Evolutionary conservation across 2,888 invertebrate genomes (phyloP).

Genomic region (Xanthostigma xanthostigma): DNA sequence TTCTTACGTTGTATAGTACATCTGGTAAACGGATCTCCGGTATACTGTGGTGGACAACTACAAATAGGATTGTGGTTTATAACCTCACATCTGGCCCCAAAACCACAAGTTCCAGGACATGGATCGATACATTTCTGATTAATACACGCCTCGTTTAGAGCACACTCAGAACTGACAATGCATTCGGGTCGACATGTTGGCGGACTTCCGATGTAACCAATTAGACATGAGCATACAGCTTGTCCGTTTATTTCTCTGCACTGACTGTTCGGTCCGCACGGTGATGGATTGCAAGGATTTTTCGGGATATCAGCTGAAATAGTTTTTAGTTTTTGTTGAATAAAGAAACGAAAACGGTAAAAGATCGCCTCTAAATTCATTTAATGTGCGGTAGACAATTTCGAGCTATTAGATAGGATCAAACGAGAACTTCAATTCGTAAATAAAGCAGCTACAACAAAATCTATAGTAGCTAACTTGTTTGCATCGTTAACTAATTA

Average conservation of each 20-base stretch:
- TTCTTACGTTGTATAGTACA: constrained; percentile 22
- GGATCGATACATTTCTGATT: constrained; percentile 60
- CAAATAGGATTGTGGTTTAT: constrained; percentile 46
- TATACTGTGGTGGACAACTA: constrained; percentile 35
- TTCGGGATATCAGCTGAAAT: constrained; percentile 17
- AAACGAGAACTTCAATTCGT: too few species aligned
- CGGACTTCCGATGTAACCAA: constrained; percentile 55
- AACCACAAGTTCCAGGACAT: constrained; percentile 51
- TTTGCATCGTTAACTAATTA: too few species aligned
- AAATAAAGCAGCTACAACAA: too few species aligned
- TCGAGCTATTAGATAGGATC: too few species aligned
- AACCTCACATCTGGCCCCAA: constrained; percentile 38
- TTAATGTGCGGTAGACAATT: too few species aligned
- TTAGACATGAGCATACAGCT: constrained; percentile 53
- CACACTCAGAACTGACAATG: constrained; percentile 51
- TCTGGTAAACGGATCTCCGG: constrained; percentile 41
- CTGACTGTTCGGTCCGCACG: constrained; percentile 62
- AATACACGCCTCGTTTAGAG: constrained; percentile 46
- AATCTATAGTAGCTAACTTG: too few species aligned
- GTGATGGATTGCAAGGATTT: constrained; percentile 58
- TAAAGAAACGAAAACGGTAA: too few species aligned
- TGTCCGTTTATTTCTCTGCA: constrained; percentile 48
- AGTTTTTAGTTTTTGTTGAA: too few species aligned
- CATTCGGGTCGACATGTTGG: constrained; percentile 63
- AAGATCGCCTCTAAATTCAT: too few species aligned